These are phyloP conservation scores for Amphipyra berbera DNA, from an alignment of 2,888 invertebrate species.

Conservation along the genomic window DNA sequence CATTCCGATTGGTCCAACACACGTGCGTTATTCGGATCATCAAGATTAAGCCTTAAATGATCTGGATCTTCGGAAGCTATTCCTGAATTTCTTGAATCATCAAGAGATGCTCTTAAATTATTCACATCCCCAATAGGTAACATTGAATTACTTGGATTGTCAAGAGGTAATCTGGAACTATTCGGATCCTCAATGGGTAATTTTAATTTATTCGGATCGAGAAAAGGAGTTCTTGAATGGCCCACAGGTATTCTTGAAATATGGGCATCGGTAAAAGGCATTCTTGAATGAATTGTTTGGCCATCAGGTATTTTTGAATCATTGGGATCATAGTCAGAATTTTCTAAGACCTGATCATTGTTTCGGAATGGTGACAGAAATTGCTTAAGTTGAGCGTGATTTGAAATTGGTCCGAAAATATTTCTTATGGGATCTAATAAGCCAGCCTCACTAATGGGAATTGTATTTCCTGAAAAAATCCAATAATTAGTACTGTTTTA, in stretches of 20 bases:
- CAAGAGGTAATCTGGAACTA: constrained; percentile 1
- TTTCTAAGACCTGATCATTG: not conserved
- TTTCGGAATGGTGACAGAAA: constrained; percentile 17
- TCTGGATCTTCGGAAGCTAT: not conserved
- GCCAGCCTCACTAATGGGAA: constrained; percentile 17
- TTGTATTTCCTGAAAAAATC: constrained; percentile 34
- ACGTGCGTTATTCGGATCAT: not conserved
- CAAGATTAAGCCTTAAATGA: not conserved
- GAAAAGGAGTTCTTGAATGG: not conserved
- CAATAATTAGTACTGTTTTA: not conserved
- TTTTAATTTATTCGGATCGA: not conserved
- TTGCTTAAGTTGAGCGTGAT: constrained; percentile 5
- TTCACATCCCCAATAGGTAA: not conserved
- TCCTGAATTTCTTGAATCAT: not conserved
- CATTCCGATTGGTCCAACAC: too few relatives aligned
- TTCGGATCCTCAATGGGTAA: not conserved
- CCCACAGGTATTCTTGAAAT: not conserved
- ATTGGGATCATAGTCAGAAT: constrained; percentile 3
- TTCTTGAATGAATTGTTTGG: not conserved
- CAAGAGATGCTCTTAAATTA: not conserved
- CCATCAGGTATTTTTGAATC: not conserved
- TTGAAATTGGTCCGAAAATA: constrained; percentile 19
- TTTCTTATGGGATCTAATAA: constrained; percentile 28
- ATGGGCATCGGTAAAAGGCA: constrained; percentile 1
- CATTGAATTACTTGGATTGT: not conserved